These are phyloP conservation scores for Papilio protenor DNA, from an alignment of 2,888 invertebrate genomes.

Conservation along the genomic window DNA sequence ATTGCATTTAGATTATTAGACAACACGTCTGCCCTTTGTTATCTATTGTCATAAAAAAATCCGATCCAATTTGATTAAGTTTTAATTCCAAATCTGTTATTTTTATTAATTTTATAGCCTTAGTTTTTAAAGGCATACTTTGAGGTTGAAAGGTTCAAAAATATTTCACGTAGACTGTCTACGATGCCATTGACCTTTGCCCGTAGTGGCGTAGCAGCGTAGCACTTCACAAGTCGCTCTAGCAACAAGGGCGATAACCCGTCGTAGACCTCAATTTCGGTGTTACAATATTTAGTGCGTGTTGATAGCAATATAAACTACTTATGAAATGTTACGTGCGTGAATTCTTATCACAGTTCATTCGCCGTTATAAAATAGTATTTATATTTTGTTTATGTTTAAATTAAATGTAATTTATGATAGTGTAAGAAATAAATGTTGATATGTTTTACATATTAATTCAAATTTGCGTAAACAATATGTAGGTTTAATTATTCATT, in stretches of 20 bases:
- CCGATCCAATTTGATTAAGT: background rate
- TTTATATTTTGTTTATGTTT: background rate
- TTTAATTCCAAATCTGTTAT: background rate
- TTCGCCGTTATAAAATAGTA: constrained; percentile 1
- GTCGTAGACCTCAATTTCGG: constrained; percentile 47
- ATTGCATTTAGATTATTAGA: background rate
- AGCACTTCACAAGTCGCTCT: constrained; percentile 34
- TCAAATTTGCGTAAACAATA: background rate
- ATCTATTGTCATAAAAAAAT: background rate
- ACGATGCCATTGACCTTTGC: constrained; percentile 59
- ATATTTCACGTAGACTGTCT: constrained; percentile 52
- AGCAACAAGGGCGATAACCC: constrained; percentile 52
- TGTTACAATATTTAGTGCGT: constrained; percentile 35
- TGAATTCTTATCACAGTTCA: constrained; percentile 33
- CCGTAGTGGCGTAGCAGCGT: constrained; percentile 52
- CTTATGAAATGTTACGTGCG: constrained; percentile 33
- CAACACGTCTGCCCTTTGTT: background rate
- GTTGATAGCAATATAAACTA: constrained; percentile 22
- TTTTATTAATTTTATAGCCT: too few relatives aligned
- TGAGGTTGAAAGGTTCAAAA: constrained; percentile 3
- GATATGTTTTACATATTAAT: background rate
- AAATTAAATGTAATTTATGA: background rate
- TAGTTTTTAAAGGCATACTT: background rate
- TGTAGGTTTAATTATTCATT: too few relatives aligned
- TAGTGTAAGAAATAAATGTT: background rate